Conservation (phyloP, 2,888 invertebrate species). For the Cybosia mesomella region DNA sequence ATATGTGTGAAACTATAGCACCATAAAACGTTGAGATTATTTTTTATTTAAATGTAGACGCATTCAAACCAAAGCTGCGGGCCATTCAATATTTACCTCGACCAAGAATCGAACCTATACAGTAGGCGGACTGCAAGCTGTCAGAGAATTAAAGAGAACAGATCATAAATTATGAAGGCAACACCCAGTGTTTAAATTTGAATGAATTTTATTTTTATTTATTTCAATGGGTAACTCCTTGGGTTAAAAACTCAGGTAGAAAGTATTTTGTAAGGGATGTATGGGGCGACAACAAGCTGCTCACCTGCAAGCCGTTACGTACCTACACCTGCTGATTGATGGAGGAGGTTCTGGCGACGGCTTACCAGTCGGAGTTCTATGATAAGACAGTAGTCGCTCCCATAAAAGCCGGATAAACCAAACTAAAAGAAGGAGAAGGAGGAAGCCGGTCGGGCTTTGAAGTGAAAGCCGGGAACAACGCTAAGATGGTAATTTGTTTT, state of each 20-base stretch:
- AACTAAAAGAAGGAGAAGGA: too few species aligned
- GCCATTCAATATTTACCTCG: conserved; percentile 10
- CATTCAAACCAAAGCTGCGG: conserved; percentile 6
- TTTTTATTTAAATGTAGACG: conserved; percentile 4
- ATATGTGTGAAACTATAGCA: too few species aligned
- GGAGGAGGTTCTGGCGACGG: too few species aligned
- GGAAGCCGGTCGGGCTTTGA: too few species aligned
- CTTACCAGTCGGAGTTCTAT: too few species aligned
- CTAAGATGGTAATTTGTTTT: too few species aligned
- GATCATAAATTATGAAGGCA: conserved; percentile 13
- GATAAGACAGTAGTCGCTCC: too few species aligned
- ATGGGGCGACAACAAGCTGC: too few species aligned
- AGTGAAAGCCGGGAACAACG: too few species aligned
- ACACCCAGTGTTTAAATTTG: conserved; percentile 25
- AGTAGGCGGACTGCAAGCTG: conserved; percentile 26
- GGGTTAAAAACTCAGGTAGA: conserved; percentile 12
- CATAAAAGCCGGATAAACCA: too few species aligned
- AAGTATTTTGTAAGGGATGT: neutral
- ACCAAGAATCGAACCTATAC: conserved; percentile 14
- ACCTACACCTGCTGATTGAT: too few species aligned
- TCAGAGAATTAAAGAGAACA: conserved; percentile 16
- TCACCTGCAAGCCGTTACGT: too few species aligned
- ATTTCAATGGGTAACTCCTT: neutral
- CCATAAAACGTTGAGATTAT: neutral
- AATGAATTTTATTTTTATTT: conserved; percentile 13